These are phyloP conservation scores for Leptoteleia sp. DNA, from an alignment of 1,140 invertebrate species.

Conservation along the genomic window DNA sequence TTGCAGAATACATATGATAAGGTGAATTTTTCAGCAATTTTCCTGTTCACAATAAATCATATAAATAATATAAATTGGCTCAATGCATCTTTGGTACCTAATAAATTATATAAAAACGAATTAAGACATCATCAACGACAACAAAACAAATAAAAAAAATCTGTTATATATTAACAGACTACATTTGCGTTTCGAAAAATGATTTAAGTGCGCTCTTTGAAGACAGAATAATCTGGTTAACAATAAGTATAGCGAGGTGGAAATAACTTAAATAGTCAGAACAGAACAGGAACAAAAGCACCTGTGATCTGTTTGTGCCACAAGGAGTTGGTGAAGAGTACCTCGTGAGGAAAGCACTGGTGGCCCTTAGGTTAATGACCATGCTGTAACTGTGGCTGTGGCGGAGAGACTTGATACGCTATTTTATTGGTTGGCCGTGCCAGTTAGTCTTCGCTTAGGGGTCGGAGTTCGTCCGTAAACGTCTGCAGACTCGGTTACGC, in stretches of 20 bases:
- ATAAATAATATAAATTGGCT: too few species aligned
- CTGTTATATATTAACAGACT: too few species aligned
- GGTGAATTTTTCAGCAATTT: too few species aligned
- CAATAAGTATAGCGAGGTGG: constrained; percentile 11
- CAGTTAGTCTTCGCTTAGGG: constrained; percentile 76
- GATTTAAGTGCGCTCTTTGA: background rate
- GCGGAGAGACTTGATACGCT: constrained; percentile 71
- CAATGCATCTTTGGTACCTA: too few species aligned
- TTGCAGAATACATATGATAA: too few species aligned
- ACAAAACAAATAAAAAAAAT: too few species aligned
- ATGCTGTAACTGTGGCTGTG: constrained; percentile 65
- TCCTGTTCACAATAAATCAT: too few species aligned
- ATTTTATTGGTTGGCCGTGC: constrained; percentile 73
- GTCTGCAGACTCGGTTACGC: constrained; percentile 69
- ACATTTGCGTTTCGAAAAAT: background rate
- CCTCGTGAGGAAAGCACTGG: constrained; percentile 58
- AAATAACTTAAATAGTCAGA: constrained; percentile 40
- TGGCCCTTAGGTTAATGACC: constrained; percentile 67
- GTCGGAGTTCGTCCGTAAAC: constrained; percentile 75
- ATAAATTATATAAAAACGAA: too few species aligned
- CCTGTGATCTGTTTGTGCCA: constrained; percentile 62
- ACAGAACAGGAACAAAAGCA: constrained; percentile 36
- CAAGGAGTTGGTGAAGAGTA: constrained; percentile 47
- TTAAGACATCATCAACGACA: too few species aligned
- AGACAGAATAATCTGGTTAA: background rate